A percentile compares a stretch with the other conserved stretches of the same genome.
These are phyloP conservation scores for Monochamus saltuarius DNA, from an alignment of 1,140 invertebrate genomes.

Conservation along the genomic window DNA sequence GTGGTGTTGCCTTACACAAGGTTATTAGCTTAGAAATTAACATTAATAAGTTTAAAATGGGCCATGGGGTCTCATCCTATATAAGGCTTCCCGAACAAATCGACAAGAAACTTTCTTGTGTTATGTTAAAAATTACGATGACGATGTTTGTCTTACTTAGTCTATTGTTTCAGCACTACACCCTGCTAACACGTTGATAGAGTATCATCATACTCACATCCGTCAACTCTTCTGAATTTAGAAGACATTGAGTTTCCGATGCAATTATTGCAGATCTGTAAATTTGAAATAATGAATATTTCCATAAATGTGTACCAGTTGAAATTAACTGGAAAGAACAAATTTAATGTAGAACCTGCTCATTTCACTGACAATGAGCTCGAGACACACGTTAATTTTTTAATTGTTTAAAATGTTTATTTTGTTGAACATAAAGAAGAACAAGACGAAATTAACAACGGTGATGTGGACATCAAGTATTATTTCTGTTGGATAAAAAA, in stretches of 20 bases:
- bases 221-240: conserved; percentile 7
- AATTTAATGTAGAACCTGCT: background rate
- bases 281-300: conserved; percentile 5
- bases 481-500: conserved; percentile 31
- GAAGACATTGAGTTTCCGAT: background rate
- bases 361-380: conserved; percentile 6
- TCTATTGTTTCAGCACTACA: conserved; percentile 21
- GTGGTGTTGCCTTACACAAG: background rate
- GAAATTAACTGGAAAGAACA: conserved; percentile 8
- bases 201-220: conserved; percentile 1
- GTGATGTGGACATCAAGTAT: too few species aligned
- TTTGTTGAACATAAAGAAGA: conserved; percentile 4
- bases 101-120: background rate
- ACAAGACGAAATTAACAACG: conserved; percentile 1
- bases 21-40: background rate
- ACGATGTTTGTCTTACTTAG: conserved; percentile 31
- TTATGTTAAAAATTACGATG: conserved; percentile 30
- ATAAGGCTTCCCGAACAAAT: background rate
- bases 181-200: background rate
- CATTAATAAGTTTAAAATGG: background rate
- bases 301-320: background rate
- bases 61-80: background rate
- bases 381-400: conserved; percentile 8
- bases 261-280: background rate
- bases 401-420: conserved; percentile 6